Evolutionary conservation across 1,140 invertebrate species (phyloP).

Genomic region (Drosophila kohkoa): DNA sequence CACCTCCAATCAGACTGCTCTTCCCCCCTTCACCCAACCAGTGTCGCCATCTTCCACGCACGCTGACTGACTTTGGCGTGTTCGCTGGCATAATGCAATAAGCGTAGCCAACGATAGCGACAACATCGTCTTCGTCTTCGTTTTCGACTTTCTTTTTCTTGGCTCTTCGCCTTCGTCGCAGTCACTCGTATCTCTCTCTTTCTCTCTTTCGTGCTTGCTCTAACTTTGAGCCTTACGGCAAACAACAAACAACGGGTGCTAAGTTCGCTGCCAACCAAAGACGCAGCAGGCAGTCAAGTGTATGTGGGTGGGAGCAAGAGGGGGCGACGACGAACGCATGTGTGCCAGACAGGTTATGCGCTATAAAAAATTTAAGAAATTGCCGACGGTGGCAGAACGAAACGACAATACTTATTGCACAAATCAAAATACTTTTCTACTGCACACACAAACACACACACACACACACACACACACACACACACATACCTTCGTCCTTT

Average conservation of each 20-base stretch:
- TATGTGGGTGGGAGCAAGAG: background rate
- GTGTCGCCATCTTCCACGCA: slow-evolving; percentile 42
- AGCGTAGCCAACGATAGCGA: slow-evolving; percentile 70
- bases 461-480: too few species aligned
- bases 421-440: slow-evolving; percentile 76
- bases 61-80: slow-evolving; percentile 46
- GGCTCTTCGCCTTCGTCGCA: background rate
- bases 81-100: slow-evolving; percentile 71
- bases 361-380: slow-evolving; percentile 83
- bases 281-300: slow-evolving; percentile 1
- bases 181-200: background rate
- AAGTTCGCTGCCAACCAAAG: slow-evolving; percentile 47
- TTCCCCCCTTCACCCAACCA: background rate
- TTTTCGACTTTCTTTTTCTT: slow-evolving; percentile 1
- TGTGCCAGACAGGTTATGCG: slow-evolving; percentile 81
- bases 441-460: too few species aligned
- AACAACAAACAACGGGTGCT: slow-evolving; percentile 54
- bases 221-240: slow-evolving; percentile 63
- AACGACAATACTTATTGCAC: slow-evolving; percentile 83
- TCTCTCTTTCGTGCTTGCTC: slow-evolving; percentile 7
- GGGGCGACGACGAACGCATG: slow-evolving; percentile 53
- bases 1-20: background rate
- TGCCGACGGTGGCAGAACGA: slow-evolving; percentile 69
- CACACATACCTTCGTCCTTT: slow-evolving; percentile 29
- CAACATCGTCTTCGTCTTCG: slow-evolving; percentile 51